Evolutionary conservation across 2,113 vertebrate genomes (phyloP).

Genomic region (Kryptolebias marmoratus): DNA sequence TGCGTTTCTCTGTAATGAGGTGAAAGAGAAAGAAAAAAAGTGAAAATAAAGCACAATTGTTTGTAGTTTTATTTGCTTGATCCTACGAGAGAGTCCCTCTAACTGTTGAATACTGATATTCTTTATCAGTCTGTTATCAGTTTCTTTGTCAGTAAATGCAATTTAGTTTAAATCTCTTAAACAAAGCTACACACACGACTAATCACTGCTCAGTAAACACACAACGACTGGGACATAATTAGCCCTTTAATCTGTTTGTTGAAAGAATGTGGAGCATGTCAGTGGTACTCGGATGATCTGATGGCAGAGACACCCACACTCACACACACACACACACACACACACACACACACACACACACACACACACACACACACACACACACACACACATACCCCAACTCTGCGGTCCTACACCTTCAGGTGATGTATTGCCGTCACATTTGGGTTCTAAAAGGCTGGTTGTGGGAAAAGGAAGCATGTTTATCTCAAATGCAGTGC

Average conservation of each 20-base stretch:
- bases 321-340: neutral
- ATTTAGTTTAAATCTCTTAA: slow-evolving; percentile 66
- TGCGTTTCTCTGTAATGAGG: slow-evolving; percentile 1
- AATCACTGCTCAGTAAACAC: slow-evolving; percentile 68
- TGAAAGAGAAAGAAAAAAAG: slow-evolving; percentile 35
- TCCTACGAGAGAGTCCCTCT: slow-evolving; percentile 39
- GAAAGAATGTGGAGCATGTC: slow-evolving; percentile 51
- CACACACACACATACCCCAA: neutral
- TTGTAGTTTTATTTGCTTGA: slow-evolving; percentile 43
- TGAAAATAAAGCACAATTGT: slow-evolving; percentile 42
- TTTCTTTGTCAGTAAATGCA: slow-evolving; percentile 61
- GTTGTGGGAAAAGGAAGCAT: slow-evolving; percentile 79
- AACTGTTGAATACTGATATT: slow-evolving; percentile 48
- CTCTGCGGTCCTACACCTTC: neutral
- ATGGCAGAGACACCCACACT: slow-evolving; percentile 29
- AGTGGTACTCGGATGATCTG: slow-evolving; percentile 39
- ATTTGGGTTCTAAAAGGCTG: slow-evolving; percentile 71
- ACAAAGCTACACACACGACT: slow-evolving; percentile 68
- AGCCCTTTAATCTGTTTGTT: slow-evolving; percentile 65
- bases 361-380: neutral
- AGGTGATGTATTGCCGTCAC: slow-evolving; percentile 14
- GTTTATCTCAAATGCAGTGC: slow-evolving; percentile 79
- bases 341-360: neutral
- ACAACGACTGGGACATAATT: slow-evolving; percentile 69
- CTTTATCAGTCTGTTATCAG: slow-evolving; percentile 55